phyloP scores from a whole-genome alignment of 2,113 vertebrate species.

The Pipa parva region DNA sequence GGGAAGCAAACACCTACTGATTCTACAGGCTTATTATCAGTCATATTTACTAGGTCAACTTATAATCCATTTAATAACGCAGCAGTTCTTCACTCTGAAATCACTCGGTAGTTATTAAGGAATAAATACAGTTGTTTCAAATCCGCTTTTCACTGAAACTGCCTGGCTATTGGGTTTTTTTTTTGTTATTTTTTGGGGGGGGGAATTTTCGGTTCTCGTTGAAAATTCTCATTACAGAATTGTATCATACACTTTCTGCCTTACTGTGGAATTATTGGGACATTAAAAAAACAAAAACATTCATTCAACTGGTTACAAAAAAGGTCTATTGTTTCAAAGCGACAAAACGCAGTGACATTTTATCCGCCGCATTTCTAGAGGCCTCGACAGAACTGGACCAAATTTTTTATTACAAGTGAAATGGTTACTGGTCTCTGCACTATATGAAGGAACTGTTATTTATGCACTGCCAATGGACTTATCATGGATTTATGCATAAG shows the following conservation, averaged over 20 bases:
- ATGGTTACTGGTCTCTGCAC: slow-evolving; percentile 37
- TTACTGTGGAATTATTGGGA: slow-evolving; percentile 17
- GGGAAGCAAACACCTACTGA: neutral
- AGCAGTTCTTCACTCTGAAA: neutral
- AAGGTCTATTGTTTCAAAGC: slow-evolving; percentile 21
- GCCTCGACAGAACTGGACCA: slow-evolving; percentile 22
- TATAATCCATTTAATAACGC: slow-evolving; percentile 12
- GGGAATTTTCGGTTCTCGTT: no score
- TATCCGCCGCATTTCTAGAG: slow-evolving; percentile 7
- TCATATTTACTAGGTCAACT: neutral
- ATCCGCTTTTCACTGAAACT: neutral
- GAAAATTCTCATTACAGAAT: slow-evolving; percentile 22
- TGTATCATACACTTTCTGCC: slow-evolving; percentile 43
- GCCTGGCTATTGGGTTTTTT: slow-evolving; percentile 17
- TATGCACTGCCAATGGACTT: neutral
- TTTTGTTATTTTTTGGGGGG: no score
- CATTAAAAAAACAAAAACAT: slow-evolving; percentile 12
- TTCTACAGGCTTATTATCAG: slow-evolving; percentile 1
- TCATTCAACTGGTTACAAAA: slow-evolving; percentile 8
- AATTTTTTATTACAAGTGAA: neutral
- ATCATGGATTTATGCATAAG: slow-evolving; percentile 4
- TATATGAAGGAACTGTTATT: slow-evolving; percentile 38
- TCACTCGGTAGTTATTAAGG: neutral
- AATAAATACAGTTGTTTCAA: slow-evolving; percentile 8
- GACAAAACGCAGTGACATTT: slow-evolving; percentile 32